A percentile compares a stretch with the other conserved stretches of the same genome.
Conservation (phyloP, 2,797 vertebrate genomes). For the Pseudochaenichthys georgianus region DNA sequence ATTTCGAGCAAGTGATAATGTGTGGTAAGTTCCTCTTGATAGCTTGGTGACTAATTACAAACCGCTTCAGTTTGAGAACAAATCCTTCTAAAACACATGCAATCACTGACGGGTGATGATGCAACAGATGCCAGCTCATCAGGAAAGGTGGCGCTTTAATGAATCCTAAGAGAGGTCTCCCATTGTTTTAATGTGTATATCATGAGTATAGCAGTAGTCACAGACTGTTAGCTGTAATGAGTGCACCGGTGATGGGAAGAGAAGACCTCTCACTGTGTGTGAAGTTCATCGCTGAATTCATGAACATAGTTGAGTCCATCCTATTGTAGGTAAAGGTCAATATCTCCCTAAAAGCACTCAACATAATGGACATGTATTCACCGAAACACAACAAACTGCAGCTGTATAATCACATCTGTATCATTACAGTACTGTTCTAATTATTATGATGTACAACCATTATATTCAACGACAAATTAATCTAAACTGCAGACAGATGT, state of each 20-base stretch:
- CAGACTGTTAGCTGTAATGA: conserved; percentile 49
- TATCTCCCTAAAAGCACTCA: not conserved
- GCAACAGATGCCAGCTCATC: conserved; percentile 76
- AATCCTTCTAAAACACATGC: conserved; percentile 63
- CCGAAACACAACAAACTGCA: not conserved
- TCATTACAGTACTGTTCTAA: not conserved
- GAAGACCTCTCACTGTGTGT: conserved; percentile 21
- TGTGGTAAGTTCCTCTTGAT: conserved; percentile 69
- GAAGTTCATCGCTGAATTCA: conserved; percentile 13
- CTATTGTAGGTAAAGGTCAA: conserved; percentile 3
- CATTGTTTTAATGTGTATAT: conserved; percentile 66
- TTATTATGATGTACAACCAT: conserved; percentile 11
- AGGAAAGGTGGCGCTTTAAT: conserved; percentile 67
- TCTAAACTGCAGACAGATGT: conserved; percentile 44
- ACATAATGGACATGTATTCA: not conserved
- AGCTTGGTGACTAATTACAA: conserved; percentile 70
- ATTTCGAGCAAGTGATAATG: conserved; percentile 64
- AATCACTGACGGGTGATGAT: conserved; percentile 65
- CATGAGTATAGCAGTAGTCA: conserved; percentile 47
- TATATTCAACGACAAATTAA: conserved; percentile 44
- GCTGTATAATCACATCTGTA: not conserved
- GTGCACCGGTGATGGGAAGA: not conserved
- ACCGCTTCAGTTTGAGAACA: conserved; percentile 67
- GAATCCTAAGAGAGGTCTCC: conserved; percentile 52
- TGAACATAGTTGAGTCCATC: not conserved